Evolutionary conservation across 1,140 invertebrate species (phyloP), one percentile per base, ranked within the genome.

Genomic region (Palaemon carinicauda): DNA sequence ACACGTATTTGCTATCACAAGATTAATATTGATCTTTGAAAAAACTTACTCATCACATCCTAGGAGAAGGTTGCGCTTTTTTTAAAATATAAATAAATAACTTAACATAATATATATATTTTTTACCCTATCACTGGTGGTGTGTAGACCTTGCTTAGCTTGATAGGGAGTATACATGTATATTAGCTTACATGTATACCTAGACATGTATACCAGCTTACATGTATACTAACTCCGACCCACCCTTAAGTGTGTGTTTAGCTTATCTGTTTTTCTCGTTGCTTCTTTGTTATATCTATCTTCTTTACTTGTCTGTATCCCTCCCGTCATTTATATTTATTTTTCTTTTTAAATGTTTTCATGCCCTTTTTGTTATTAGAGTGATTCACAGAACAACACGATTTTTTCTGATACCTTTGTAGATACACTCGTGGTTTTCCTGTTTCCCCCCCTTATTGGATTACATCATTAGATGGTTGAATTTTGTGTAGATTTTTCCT

Each of bases 111-210:
- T 71, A 56, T 83, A 73, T 60, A 31, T 24, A 41, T 15, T 56
- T 27, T 7, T 71, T 83, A 71, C 54, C 56, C 52, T 53, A 69
- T 33, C 69, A 24, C 50, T 75, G 69, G 71, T 83, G 52, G 31
- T 83, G 82, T 83, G 71, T 83, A 83, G 82, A 65, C 52, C 53
- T 83, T 54, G 82, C 73, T 83, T 83, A 75, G 69, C 82, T 83
- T 77, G 19, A 54, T 73, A 50, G 50, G 51, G 33, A 82, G 41
- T 56, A 29, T 83, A 74, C 17, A 31, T 83, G 33, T 83, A 24
- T 77, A 73, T 83, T 33, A 83, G 29, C 73, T 75, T 83, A 50
- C 53, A 81, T 81, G 73, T 83, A 33, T 75, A 73, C 71, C 60
- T 56, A n/a, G 60, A 74, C 17, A 31, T 83, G 33, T 83, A 41